Percentiles rank a stretch among this genome's conserved stretches.
Evolutionary conservation across 2,888 invertebrate genomes (phyloP).

Genomic region (Stenolophus ochropezus): DNA sequence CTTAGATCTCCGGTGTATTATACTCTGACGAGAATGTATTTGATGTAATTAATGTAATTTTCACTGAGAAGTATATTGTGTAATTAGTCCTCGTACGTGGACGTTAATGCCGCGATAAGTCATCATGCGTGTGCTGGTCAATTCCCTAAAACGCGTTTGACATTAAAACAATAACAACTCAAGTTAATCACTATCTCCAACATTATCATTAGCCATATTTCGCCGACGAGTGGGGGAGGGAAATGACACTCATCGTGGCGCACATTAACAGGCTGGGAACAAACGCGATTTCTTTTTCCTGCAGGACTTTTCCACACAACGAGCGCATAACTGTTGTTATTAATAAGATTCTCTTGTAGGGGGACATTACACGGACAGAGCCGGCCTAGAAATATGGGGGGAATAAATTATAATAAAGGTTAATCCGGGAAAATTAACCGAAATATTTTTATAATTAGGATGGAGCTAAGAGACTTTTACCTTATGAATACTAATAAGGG

Average conservation of each 20-base stretch:
- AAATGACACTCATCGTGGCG: slow-evolving; percentile 26
- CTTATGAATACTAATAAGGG: neutral
- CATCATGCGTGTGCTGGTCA: slow-evolving; percentile 1
- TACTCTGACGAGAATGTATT: too few relatives aligned
- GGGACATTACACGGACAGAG: too few relatives aligned
- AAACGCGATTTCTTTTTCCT: slow-evolving; percentile 28
- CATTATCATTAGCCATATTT: slow-evolving; percentile 42
- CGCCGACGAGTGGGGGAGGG: neutral
- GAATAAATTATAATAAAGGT: neutral
- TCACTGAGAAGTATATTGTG: too few relatives aligned
- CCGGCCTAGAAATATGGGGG: neutral
- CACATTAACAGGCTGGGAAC: slow-evolving; percentile 22
- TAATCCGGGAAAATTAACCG: neutral
- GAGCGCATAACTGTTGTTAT: slow-evolving; percentile 49
- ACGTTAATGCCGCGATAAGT: slow-evolving; percentile 19
- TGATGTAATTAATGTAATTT: too few relatives aligned
- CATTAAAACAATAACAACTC: slow-evolving; percentile 43
- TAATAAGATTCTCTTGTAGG: slow-evolving; percentile 53
- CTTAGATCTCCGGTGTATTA: too few relatives aligned
- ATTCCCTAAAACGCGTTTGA: slow-evolving; percentile 35
- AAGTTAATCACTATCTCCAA: slow-evolving; percentile 34
- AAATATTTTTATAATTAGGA: neutral
- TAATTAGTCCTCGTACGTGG: neutral
- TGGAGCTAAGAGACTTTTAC: neutral
- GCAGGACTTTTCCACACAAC: slow-evolving; percentile 47